Base-by-base conservation (phyloP, 2,888 invertebrate species). In the Cotesia congregata region DNA sequence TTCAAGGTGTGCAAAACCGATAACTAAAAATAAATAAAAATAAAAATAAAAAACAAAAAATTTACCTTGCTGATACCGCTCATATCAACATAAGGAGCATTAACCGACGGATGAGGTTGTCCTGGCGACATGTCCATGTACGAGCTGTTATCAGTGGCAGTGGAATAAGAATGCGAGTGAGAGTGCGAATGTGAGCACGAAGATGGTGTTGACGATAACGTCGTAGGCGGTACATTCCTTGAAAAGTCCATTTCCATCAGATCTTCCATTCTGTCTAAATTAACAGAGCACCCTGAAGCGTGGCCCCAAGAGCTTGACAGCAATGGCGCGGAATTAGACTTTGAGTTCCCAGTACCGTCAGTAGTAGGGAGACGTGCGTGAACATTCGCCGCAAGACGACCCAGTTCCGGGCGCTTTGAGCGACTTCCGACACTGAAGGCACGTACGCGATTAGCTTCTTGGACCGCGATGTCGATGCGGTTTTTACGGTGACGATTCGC, bases 201-300 rank as follows among this genome's bases (percentile, higher is more conserved):
- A 60, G 86, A 85, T 12, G 85, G 84, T 50, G 84, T 81, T 40
- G 87, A 86, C 62, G 89, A 87, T 40, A 86, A 83, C 59, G 83
- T 81, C 1, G 85, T 83, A 9, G 82, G 80, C 72, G 82, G 85
- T 80, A 83, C 87, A 15, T 88, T 89, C 81, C 90, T 91, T 0
- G 93, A 92, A 84, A 94, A 95, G 86, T 95, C 94, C 81, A 96
- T 92, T 90, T 95, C 95, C 95, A 96, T 96, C 83, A 96, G 91
- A 90, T 96, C 95, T 81, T 94, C 94, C 92, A 93, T 93, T 1
- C 92, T 91, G 81, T 93, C 93, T 67, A 92, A 92, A 67, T 92
- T 91, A 38, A 84, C 86, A 81, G 92, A 92, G 81, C 90, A 90
- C 7, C 88, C 88, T 7, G 89, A 90, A 79, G 88, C 90, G 76